Percentiles rank a stretch among this genome's conserved stretches.
Evolutionary conservation across 2,113 vertebrate species (phyloP).

Genomic region (Canis aureus): DNA sequence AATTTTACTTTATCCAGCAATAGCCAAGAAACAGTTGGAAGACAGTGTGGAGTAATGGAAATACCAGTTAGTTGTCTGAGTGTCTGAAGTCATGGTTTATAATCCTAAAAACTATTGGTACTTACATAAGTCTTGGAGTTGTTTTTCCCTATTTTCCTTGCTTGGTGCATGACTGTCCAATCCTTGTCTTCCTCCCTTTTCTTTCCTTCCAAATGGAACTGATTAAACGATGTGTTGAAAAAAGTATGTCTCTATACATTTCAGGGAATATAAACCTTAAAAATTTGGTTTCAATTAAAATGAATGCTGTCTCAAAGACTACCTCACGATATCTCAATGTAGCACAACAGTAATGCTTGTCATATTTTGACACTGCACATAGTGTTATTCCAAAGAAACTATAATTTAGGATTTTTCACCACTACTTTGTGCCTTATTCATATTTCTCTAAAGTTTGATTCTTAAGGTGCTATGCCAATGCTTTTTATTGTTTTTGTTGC

Average conservation of each 20-base stretch:
- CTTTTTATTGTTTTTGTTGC: conserved; percentile 28
- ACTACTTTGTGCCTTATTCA: background rate
- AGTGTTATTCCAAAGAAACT: conserved; percentile 23
- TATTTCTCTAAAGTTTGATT: conserved; percentile 15
- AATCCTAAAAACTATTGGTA: background rate
- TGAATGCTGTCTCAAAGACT: background rate
- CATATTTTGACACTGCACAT: background rate
- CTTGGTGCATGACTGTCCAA: background rate
- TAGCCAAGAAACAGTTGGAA: conserved; percentile 14
- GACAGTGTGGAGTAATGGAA: background rate
- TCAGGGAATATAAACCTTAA: background rate
- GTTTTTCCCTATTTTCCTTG: background rate
- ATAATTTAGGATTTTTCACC: background rate
- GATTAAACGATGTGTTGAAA: background rate
- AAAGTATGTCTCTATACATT: background rate
- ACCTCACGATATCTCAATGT: background rate
- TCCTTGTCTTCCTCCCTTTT: background rate
- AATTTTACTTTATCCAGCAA: background rate
- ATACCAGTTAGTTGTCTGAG: background rate
- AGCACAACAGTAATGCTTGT: background rate
- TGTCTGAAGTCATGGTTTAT: background rate
- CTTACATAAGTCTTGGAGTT: background rate
- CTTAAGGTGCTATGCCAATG: background rate
- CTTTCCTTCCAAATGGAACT: background rate
- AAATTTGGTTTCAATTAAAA: conserved; percentile 54